These are phyloP conservation scores for Halichoeres trimaculatus DNA, from an alignment of 2,113 vertebrate genomes.

Conservation along the genomic window DNA sequence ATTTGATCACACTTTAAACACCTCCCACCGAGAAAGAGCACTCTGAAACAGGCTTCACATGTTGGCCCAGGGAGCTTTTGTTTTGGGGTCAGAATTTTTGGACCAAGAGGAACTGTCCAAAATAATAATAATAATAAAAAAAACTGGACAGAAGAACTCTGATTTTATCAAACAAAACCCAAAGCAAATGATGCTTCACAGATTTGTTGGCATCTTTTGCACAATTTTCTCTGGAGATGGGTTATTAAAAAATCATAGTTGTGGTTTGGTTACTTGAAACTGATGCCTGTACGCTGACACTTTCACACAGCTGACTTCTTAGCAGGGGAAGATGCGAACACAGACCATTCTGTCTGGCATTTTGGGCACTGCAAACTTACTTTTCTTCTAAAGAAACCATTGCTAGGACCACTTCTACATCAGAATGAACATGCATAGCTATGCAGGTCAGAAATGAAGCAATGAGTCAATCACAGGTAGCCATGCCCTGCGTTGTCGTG, in stretches of 20 bases:
- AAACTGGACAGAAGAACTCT: not conserved
- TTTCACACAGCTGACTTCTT: not conserved
- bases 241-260: not conserved
- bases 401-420: too few relatives aligned
- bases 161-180: conserved; percentile 5
- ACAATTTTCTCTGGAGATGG: not conserved
- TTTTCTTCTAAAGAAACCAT: too few relatives aligned
- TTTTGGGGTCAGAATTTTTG: not conserved
- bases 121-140: too few relatives aligned
- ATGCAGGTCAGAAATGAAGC: not conserved
- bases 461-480: not conserved
- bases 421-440: too few relatives aligned
- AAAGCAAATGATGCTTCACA: not conserved
- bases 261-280: not conserved
- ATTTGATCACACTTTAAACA: conserved; percentile 49
- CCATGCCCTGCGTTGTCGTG: not conserved
- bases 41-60: conserved; percentile 19
- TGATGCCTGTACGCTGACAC: too few relatives aligned
- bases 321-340: too few relatives aligned
- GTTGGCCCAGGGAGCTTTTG: not conserved
- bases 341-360: too few relatives aligned
- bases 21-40: conserved; percentile 34
- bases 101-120: not conserved
- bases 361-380: too few relatives aligned
- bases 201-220: not conserved